Percentiles rank a stretch among this genome's conserved stretches.
These are phyloP conservation scores for Campylorhamphus procurvoides DNA, from an alignment of 2,113 vertebrate genomes.

Conservation along the genomic window DNA sequence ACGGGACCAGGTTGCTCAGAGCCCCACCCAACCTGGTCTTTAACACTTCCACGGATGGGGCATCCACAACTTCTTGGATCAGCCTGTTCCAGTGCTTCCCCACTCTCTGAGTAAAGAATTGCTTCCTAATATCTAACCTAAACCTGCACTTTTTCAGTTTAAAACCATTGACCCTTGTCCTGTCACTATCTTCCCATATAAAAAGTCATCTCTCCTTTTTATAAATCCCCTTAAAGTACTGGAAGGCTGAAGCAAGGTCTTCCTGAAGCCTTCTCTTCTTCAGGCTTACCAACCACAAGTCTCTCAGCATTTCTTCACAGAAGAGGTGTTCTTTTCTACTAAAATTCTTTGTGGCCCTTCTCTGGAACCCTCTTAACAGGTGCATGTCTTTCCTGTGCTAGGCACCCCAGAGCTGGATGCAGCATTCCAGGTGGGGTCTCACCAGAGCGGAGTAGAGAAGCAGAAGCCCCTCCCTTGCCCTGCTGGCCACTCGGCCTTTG, in stretches of 20 bases:
- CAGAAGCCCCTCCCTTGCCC: not conserved
- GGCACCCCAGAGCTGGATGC: not conserved
- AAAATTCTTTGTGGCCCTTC: not conserved
- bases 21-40: not conserved
- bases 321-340: not conserved
- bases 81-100: not conserved
- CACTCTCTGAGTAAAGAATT: not conserved
- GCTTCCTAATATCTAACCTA: not conserved
- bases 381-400: not conserved
- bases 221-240: not conserved
- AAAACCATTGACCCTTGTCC: not conserved
- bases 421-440: not conserved
- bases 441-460: not conserved
- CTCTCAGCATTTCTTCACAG: not conserved
- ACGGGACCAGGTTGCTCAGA: not conserved
- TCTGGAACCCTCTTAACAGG: fast-evolving
- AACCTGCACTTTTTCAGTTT: not conserved
- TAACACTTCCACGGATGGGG: not conserved
- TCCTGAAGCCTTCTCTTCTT: not conserved
- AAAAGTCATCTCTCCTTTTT: not conserved
- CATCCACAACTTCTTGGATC: not conserved
- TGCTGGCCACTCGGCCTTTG: not conserved
- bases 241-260: not conserved
- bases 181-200: not conserved
- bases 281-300: not conserved